phyloP scores from a whole-genome alignment of 2,797 vertebrate species.

The Syncerus caffer region DNA sequence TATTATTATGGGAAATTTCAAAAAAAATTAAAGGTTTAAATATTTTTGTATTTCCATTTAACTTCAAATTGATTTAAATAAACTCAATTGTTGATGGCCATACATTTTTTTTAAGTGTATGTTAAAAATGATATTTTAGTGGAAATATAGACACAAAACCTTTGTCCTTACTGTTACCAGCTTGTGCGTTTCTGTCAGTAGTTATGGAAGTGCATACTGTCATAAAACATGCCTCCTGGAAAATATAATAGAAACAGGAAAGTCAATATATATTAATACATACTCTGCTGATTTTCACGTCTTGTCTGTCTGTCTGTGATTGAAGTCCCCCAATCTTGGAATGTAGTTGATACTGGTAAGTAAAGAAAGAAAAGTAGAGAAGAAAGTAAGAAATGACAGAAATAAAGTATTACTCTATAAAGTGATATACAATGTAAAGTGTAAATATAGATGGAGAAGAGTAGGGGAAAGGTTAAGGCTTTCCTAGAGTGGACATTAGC shows the following conservation, averaged over 20 bases:
- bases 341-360: background rate
- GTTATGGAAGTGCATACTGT: background rate
- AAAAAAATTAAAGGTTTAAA: background rate
- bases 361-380: background rate
- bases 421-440: background rate
- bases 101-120: background rate
- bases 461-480: background rate
- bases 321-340: background rate
- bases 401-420: background rate
- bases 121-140: background rate
- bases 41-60: background rate
- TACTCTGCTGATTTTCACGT: background rate
- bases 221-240: background rate
- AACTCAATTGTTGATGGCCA: background rate
- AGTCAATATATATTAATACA: background rate
- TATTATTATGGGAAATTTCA: slow-evolving; percentile 14
- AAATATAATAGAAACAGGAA: background rate
- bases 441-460: background rate
- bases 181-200: background rate
- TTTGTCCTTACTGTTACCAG: background rate
- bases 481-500: background rate
- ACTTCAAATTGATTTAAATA: background rate
- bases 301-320: background rate
- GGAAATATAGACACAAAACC: background rate
- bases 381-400: background rate